Conservation (phyloP, 2,113 vertebrate species). For the Barnardius zonarius region DNA sequence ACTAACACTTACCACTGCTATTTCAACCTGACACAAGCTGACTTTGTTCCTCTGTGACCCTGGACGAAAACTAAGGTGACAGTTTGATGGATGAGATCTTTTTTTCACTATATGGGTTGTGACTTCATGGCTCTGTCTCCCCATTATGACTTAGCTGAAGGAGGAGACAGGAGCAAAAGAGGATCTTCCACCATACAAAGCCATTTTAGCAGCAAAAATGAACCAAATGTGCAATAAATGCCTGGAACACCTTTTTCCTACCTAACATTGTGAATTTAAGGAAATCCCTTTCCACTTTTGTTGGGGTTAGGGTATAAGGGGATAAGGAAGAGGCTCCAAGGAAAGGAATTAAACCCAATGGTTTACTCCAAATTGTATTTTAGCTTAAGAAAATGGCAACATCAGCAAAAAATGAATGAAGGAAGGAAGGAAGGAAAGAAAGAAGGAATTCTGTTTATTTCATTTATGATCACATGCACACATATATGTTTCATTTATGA, state of each 20-base stretch:
- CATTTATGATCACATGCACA: background rate
- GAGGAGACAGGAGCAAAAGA: conserved; percentile 26
- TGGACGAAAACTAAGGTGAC: conserved; percentile 70
- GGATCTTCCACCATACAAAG: conserved; percentile 13
- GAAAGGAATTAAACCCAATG: background rate
- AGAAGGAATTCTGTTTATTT: background rate
- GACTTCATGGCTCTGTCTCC: conserved; percentile 66
- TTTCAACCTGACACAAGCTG: conserved; percentile 66
- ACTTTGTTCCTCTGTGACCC: conserved; percentile 75
- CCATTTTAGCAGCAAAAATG: conserved; percentile 15
- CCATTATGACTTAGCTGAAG: conserved; percentile 43
- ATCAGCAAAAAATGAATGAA: background rate
- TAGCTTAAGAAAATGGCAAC: background rate
- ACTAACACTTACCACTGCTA: conserved; percentile 70
- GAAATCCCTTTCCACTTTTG: background rate
- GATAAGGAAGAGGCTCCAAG: background rate
- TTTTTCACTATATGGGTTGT: conserved; percentile 69
- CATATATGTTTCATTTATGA: background rate
- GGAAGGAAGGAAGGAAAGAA: background rate
- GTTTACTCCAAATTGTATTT: background rate
- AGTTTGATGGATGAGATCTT: conserved; percentile 76
- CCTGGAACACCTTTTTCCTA: background rate
- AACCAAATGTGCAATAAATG: background rate
- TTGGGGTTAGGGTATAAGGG: background rate
- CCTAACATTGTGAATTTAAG: background rate